Percentiles rank a stretch among this genome's conserved stretches.
Evolutionary conservation across 2,113 vertebrate genomes (phyloP).

Genomic region (Microcebus tavaratra): DNA sequence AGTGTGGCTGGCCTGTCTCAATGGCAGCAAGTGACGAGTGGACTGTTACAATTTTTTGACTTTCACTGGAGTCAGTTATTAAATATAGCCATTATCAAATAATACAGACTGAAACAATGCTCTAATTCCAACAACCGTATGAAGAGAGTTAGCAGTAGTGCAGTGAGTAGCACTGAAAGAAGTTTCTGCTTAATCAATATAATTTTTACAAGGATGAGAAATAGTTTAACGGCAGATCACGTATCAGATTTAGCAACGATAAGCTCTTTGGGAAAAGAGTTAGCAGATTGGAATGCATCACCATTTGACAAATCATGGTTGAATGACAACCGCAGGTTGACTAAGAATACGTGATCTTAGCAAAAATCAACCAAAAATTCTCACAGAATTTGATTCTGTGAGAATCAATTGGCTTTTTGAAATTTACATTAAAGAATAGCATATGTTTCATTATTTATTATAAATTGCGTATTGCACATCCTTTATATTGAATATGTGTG

Average conservation of each 20-base stretch:
- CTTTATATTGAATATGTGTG: not conserved
- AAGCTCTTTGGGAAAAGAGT: not conserved
- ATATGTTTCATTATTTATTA: not conserved
- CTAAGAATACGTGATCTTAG: not conserved
- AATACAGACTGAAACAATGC: not conserved
- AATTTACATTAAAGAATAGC: not conserved
- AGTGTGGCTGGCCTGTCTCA: not conserved
- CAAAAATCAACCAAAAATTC: not conserved
- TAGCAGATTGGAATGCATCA: not conserved
- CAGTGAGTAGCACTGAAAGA: not conserved
- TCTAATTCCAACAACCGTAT: not conserved
- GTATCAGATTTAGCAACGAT: not conserved
- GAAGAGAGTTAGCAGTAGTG: not conserved
- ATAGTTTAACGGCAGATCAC: not conserved
- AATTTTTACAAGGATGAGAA: not conserved
- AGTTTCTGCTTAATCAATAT: not conserved
- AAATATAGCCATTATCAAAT: not conserved
- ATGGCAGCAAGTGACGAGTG: rapidly evolving
- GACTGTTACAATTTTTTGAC: not conserved
- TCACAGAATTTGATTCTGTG: not conserved
- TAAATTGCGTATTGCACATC: not conserved
- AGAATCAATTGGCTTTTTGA: not conserved
- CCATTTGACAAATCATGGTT: not conserved
- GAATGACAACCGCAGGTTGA: not conserved
- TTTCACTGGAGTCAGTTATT: not conserved